Base-by-base conservation (phyloP, 2,888 invertebrate genomes). In the Mesorhabditis sp. region DNA sequence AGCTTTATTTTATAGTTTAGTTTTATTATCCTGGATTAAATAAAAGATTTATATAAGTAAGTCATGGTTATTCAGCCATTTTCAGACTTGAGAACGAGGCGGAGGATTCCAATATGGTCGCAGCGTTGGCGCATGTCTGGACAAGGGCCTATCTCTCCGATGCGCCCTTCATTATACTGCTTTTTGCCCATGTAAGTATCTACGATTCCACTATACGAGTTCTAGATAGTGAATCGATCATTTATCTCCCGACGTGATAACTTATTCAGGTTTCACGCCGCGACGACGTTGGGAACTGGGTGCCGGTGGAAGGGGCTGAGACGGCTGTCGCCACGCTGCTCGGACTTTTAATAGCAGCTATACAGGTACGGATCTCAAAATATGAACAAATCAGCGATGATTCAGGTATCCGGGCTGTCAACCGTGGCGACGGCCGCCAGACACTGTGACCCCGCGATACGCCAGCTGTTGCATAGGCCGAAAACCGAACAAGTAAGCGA, bases 241-340 rank as follows among this genome's bases (percentile, higher is more conserved):
- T 13, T 50, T 50, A 10, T 50, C n/a, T 50, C n/a, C n/a, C 58
- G 10, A 50, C 7, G n/a, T 50, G 10, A 28, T 28, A 50, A 2
- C 7, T 50, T 50, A 13, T 50, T 50, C 7, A 50, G 58, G 58
- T 50, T 50, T 50, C 58, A 50, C 58, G n/a, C n/a, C 58, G 58
- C 7, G 58, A 50, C 58, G 58, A 50, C 10, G n/a, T 10, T n/a
- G 58, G n/a, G 7, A 50, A 50, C n/a, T 50, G 58, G 58, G 58
- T 50, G n/a, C 58, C 58, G n/a, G 58, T 50, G 7, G 58, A 50
- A 50, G 58, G 58, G n/a, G 58, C 58, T 50, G 58, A 50, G 58
- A 50, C 58, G n/a, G 58, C 58, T 50, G 58, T 50, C 58, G 58
- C 58, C 7, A 50, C 58, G 7, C 58, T 50, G 7, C n/a, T 50